Evolutionary conservation across 53 echinoderm and acorn worm species (phyloP), one percentile per base, ranked within the genome.

Genomic region (Echinometra lucunter): DNA sequence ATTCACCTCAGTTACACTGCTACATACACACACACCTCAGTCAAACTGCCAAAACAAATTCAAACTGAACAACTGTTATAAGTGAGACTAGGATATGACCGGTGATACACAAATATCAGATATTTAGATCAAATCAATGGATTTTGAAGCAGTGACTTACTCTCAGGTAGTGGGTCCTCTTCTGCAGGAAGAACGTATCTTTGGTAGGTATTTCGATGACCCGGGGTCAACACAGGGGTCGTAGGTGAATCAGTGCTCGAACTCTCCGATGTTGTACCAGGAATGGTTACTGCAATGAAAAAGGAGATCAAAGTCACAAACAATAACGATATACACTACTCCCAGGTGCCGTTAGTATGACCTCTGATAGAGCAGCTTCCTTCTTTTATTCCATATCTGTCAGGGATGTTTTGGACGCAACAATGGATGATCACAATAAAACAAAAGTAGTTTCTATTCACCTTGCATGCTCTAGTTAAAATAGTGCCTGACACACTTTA

Each of bases 151-250:
- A n/a, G 28, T 40, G 30, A 98, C 99, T 98, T 95, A 99, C 99
- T 99, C 16, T 95, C 93, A 34, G 99, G 99, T 1, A 99, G 95
- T 0, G 99, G 98, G 18, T 98, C 98, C 42, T 99, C 98, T 25
- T 90, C 96, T 7, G 28, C 96, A 27, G 99, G 97, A 57, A 97
- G 95, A 11, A 96, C 98, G 57, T 98, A 98, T 80, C 98, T 96
- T 94, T 97, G 98, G 97, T 99, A 99, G 37, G 99, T 98, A 45
- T 96, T 96, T 58, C 98, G 96, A 58, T 96, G 96, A 58, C 85
- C 85, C 25, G 99, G 99, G 66, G 99, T 98, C 74, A 98, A 95
- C 25, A 98, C 98, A 6, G 99, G 98, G 1, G 98, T 98, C 87
- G 99, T 97, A 19, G 99, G 97, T 15, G 98, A 96, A 56, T 96